Evolutionary conservation across 2,888 invertebrate genomes (phyloP).

Genomic region (Agrypnus murinus): DNA sequence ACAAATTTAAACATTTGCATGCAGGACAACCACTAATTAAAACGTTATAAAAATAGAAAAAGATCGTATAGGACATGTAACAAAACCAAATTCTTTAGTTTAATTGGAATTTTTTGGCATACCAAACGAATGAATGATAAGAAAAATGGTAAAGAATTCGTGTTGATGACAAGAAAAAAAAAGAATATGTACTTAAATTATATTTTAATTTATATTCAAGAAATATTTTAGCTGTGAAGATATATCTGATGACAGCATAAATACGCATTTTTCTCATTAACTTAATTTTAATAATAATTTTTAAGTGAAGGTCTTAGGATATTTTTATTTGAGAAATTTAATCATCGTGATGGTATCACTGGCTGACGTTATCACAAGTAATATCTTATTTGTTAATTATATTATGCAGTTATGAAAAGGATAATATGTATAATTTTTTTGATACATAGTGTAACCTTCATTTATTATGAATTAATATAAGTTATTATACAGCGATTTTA

Average conservation of each 20-base stretch:
- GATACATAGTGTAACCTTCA: neutral
- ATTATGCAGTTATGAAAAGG: conserved; percentile 26
- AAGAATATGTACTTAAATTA: neutral
- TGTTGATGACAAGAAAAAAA: conserved; percentile 20
- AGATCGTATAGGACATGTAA: neutral
- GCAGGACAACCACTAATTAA: conserved; percentile 7
- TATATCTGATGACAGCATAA: conserved; percentile 1
- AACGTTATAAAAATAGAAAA: conserved; percentile 5
- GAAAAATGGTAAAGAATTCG: conserved; percentile 14
- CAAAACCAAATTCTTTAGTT: conserved; percentile 1
- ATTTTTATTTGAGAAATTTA: conserved; percentile 20
- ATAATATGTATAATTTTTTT: conserved; percentile 33
- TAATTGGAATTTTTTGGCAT: neutral
- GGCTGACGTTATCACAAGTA: conserved; percentile 31
- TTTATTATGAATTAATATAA: too few relatives aligned
- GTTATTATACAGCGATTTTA: too few relatives aligned
- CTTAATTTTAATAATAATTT: conserved; percentile 18
- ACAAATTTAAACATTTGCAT: conserved; percentile 18
- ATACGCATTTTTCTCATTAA: conserved; percentile 2
- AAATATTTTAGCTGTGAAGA: conserved; percentile 8
- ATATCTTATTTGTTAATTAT: conserved; percentile 33
- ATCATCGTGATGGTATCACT: conserved; percentile 26
- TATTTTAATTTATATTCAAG: conserved; percentile 31
- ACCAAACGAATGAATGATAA: neutral
- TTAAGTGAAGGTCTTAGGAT: conserved; percentile 1